Evolutionary conservation across 2,113 vertebrate species (phyloP).

Genomic region (Physeter macrocephalus): DNA sequence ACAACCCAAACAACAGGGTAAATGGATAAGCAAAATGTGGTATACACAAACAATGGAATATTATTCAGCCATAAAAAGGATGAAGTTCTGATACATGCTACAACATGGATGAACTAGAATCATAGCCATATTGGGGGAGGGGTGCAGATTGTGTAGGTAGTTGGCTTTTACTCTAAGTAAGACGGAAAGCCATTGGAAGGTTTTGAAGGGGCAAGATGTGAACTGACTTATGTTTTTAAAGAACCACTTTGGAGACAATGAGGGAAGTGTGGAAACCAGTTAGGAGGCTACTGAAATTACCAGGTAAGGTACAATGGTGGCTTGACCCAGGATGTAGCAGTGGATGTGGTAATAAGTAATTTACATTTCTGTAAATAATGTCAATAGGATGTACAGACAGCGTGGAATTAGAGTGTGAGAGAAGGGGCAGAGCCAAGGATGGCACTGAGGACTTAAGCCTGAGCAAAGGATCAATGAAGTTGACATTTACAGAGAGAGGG

Average conservation of each 20-base stretch:
- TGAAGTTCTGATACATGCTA: neutral
- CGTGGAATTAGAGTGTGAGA: neutral
- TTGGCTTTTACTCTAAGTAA: neutral
- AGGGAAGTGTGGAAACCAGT: neutral
- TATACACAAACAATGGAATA: too few relatives aligned
- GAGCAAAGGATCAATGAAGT: neutral
- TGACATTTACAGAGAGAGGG: neutral
- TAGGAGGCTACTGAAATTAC: neutral
- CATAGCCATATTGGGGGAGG: accelerated
- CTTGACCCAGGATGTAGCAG: neutral
- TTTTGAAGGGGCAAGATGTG: neutral
- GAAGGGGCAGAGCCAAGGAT: neutral
- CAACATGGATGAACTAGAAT: neutral
- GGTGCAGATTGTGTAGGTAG: neutral
- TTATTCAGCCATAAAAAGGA: neutral
- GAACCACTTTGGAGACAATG: neutral
- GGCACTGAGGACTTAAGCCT: neutral
- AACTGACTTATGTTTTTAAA: neutral
- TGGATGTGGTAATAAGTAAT: neutral
- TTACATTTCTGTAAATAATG: neutral
- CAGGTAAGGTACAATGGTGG: neutral
- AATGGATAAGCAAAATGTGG: neutral
- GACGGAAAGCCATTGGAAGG: neutral
- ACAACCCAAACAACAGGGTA: neutral
- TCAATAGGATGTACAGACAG: too few relatives aligned